Percentiles rank a stretch among this genome's conserved stretches.
These are phyloP conservation scores for Diabrotica virgifera DNA, from an alignment of 1,140 invertebrate species.

Conservation along the genomic window DNA sequence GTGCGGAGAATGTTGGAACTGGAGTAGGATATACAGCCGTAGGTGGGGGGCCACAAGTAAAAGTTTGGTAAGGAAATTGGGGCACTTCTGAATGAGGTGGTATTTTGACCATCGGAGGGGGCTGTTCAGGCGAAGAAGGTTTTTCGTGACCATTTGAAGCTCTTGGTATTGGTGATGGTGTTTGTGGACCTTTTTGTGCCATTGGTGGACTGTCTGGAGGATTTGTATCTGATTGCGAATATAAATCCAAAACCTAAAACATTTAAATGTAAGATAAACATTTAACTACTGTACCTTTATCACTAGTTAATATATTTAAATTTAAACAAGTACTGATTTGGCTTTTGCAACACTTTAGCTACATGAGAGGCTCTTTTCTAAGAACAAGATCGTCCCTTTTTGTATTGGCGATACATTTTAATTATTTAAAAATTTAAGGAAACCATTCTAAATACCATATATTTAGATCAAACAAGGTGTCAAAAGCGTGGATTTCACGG, in stretches of 20 bases:
- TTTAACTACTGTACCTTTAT: background rate
- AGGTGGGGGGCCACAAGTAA: conserved; percentile 47
- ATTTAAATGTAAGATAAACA: background rate
- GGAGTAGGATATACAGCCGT: conserved; percentile 18
- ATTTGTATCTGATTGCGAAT: conserved; percentile 57
- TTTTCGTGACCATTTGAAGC: conserved; percentile 35
- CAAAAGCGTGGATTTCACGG: too few relatives aligned
- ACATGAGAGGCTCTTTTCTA: too few relatives aligned
- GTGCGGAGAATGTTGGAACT: conserved; percentile 20
- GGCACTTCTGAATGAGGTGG: conserved; percentile 46
- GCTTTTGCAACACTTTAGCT: too few relatives aligned
- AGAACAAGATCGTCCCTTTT: too few relatives aligned
- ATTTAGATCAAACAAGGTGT: too few relatives aligned
- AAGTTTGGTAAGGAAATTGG: conserved; percentile 46
- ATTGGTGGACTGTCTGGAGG: conserved; percentile 51
- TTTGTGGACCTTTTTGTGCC: conserved; percentile 43
- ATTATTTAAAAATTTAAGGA: too few relatives aligned
- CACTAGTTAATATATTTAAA: too few relatives aligned
- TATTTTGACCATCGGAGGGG: conserved; percentile 44
- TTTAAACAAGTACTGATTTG: too few relatives aligned
- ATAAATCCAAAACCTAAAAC: conserved; percentile 75
- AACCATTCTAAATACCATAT: too few relatives aligned
- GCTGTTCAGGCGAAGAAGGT: conserved; percentile 22
- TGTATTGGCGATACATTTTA: too few relatives aligned
- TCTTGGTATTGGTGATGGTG: conserved; percentile 8